A percentile compares a stretch with the other conserved stretches of the same genome.
phyloP scores from a whole-genome alignment of 2,888 invertebrate species.

The Drosophila tripunctata region DNA sequence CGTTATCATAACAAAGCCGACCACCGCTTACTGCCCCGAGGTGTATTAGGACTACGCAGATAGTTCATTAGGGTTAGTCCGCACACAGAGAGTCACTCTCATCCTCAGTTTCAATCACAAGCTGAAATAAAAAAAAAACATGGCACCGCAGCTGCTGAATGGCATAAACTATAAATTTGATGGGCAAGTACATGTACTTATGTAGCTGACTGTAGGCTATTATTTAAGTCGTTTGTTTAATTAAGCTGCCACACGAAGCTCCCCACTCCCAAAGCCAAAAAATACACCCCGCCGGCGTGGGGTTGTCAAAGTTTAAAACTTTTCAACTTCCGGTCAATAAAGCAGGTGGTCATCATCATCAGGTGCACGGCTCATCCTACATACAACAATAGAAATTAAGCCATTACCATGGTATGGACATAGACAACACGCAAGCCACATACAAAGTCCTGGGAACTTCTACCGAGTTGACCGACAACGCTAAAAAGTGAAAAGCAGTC shows the following conservation, averaged over 20 bases:
- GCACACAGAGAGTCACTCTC: slow-evolving; percentile 13
- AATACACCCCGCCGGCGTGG: slow-evolving; percentile 17
- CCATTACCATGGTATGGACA: slow-evolving; percentile 52
- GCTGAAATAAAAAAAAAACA: slow-evolving; percentile 20
- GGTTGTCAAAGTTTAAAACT: slow-evolving; percentile 73
- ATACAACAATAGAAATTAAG: slow-evolving; percentile 73
- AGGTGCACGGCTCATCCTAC: slow-evolving; percentile 74
- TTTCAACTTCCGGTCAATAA: slow-evolving; percentile 80
- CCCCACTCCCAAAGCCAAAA: slow-evolving; percentile 1
- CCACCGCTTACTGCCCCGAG: slow-evolving; percentile 45
- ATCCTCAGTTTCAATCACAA: neutral
- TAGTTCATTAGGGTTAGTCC: slow-evolving; percentile 57
- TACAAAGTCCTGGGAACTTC: slow-evolving; percentile 60
- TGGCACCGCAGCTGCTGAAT: slow-evolving; percentile 49
- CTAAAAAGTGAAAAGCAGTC: slow-evolving; percentile 72
- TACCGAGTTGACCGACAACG: slow-evolving; percentile 51
- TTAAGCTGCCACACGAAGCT: slow-evolving; percentile 65
- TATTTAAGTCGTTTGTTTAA: slow-evolving; percentile 55
- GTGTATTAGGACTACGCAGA: slow-evolving; percentile 52
- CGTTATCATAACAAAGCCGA: slow-evolving; percentile 62
- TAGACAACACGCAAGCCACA: slow-evolving; percentile 61
- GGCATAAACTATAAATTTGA: slow-evolving; percentile 12
- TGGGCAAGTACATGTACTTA: slow-evolving; percentile 10
- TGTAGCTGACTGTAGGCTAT: slow-evolving; percentile 33
- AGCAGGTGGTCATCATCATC: slow-evolving; percentile 79